These are phyloP conservation scores for Schizothorax lantsangensis DNA, from an alignment of 2,797 vertebrate genomes.

Conservation along the genomic window DNA sequence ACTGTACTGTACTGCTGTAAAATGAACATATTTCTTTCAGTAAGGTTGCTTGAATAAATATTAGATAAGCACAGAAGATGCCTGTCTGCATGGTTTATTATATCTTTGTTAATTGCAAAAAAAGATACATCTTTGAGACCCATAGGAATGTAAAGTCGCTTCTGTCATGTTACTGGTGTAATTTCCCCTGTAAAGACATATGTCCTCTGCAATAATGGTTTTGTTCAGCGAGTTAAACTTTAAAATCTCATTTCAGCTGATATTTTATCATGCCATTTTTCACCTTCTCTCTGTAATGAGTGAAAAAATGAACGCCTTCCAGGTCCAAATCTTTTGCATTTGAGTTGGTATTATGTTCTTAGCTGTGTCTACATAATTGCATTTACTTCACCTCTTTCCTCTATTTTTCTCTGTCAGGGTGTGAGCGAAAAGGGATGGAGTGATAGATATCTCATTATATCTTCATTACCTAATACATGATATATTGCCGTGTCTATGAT, in stretches of 20 bases:
- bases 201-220: slow-evolving; percentile 56
- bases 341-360: slow-evolving; percentile 56
- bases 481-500: slow-evolving; percentile 47
- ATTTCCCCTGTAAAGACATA: slow-evolving; percentile 45
- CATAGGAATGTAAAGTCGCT: slow-evolving; percentile 18
- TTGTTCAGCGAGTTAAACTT: slow-evolving; percentile 59
- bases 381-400: slow-evolving; percentile 48
- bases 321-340: slow-evolving; percentile 58
- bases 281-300: slow-evolving; percentile 55
- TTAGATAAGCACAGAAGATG: slow-evolving; percentile 23
- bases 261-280: slow-evolving; percentile 61
- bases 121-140: not conserved
- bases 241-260: slow-evolving; percentile 61
- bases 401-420: slow-evolving; percentile 48
- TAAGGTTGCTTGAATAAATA: not conserved
- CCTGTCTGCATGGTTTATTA: slow-evolving; percentile 2
- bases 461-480: slow-evolving; percentile 52
- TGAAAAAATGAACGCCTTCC: slow-evolving; percentile 54
- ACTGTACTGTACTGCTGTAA: not conserved
- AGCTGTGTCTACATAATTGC: slow-evolving; percentile 56
- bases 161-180: slow-evolving; percentile 42
- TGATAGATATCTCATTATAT: slow-evolving; percentile 61
- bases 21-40: not conserved
- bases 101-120: slow-evolving; percentile 19
- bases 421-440: slow-evolving; percentile 31